Percentiles rank a stretch among this genome's conserved stretches.
Conservation (phyloP, 1,140 invertebrate species). For the Temnothorax longispinosus region DNA sequence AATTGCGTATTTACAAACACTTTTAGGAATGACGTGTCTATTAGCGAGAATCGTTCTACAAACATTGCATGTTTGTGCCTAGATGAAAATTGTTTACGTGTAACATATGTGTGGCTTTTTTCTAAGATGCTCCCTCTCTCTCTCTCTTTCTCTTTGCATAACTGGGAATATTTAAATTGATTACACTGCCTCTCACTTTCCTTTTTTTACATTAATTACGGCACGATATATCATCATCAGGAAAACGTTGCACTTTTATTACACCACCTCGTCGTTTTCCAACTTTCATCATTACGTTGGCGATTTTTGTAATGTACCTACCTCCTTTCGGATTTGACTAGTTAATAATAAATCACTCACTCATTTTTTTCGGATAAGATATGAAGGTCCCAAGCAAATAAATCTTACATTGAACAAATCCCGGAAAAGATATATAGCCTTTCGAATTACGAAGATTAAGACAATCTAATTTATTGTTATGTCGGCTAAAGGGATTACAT, state of each 20-base stretch:
- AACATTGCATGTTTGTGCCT: neutral
- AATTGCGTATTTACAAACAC: neutral
- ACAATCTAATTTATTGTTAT: neutral
- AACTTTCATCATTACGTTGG: slow-evolving; percentile 27
- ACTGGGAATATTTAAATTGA: slow-evolving; percentile 12
- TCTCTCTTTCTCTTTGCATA: neutral
- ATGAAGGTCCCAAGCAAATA: neutral
- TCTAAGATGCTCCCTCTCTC: neutral
- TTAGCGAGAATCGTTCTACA: neutral
- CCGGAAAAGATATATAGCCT: neutral
- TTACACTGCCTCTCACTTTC: neutral
- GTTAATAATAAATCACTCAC: too few relatives aligned
- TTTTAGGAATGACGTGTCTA: neutral
- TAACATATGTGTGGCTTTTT: neutral
- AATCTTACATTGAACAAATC: neutral
- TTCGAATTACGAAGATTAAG: neutral
- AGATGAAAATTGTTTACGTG: neutral
- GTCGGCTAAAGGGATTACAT: neutral
- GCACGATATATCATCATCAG: neutral
- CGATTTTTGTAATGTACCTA: neutral
- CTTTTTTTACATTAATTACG: neutral
- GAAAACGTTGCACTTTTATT: neutral
- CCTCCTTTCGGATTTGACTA: neutral
- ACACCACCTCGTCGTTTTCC: neutral
- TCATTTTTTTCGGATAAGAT: neutral